Evolutionary conservation across 2,888 invertebrate species (phyloP), one percentile per base, ranked within the genome.

Genomic region (Microctonus aethiopoides): DNA sequence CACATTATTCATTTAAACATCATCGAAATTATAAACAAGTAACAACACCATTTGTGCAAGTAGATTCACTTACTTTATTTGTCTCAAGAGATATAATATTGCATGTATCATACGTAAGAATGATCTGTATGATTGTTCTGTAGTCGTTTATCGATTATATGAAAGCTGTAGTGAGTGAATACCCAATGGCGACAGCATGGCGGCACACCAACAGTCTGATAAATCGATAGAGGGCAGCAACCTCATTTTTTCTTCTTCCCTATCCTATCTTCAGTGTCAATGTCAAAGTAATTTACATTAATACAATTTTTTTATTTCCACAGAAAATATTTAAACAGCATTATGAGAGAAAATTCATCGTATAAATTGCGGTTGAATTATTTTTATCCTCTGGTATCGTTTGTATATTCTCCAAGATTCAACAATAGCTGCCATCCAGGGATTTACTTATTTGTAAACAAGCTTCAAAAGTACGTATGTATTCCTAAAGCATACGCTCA

Each of bases 191-290:
- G 69, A 70, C 69, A 9, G n/a, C 36, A 60, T 51, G 69, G 26
- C 69, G 72, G 41, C 60, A 56, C 34, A 56, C 34, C 67, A 63
- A 39, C 13, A 16, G 52, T 32, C 39, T 64, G 20, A 61, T 64
- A 52, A 71, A 73, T 70, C 71, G 67, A 72, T 72, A 51, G 6
- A 32, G 29, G 46, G 67, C 67, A 68, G 61, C 67, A 74, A 66
- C 64, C 67, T 60, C 46, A 61, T 56, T 51, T n/a, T 22, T 41
- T 60, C 61, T 2, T 60, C 9, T 24, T 39, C 46, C 16, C n/a
- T 9, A 13, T 24, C n/a, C 9, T 7, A 46, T 41, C 20, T 41
- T 61, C 39, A 61, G 39, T 61, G 61, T 61, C 39, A 41, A 61
- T 24, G n/a, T 39, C 20, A 9, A 11, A 32, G 3, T 10, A 56